Conservation (phyloP, 2,888 invertebrate species). For the Eristalis tenax region DNA sequence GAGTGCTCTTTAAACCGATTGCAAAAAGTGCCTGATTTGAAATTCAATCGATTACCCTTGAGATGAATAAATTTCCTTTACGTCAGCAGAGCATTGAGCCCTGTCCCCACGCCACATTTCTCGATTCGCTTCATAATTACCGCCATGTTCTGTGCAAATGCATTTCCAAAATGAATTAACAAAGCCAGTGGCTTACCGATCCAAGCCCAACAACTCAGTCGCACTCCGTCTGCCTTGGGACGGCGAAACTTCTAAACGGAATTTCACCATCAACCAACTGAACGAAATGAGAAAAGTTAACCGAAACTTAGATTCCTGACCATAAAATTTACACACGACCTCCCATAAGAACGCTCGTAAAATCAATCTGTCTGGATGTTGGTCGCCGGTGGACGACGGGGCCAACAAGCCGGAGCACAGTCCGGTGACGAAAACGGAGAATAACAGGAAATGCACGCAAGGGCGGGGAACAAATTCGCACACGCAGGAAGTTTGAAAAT, state of each 20-base stretch:
- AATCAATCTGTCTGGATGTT: slow-evolving; percentile 38
- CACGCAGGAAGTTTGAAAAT: slow-evolving; percentile 39
- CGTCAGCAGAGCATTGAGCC: no score
- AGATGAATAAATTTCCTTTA: no score
- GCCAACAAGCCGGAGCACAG: neutral
- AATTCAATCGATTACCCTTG: no score
- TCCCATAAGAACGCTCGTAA: slow-evolving; percentile 41
- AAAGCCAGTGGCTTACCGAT: neutral
- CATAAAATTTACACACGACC: slow-evolving; percentile 40
- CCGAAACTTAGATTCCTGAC: slow-evolving; percentile 16
- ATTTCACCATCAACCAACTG: slow-evolving; percentile 16
- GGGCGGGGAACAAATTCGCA: slow-evolving; percentile 1
- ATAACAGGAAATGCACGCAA: neutral
- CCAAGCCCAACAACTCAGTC: neutral
- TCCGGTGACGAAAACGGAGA: neutral
- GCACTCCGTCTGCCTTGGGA: no score
- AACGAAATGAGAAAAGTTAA: slow-evolving; percentile 45
- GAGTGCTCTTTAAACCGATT: no score
- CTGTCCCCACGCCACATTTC: no score
- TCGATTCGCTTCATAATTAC: no score
- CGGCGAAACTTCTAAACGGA: slow-evolving; percentile 13
- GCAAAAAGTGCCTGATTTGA: no score
- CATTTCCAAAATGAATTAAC: neutral
- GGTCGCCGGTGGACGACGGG: neutral
- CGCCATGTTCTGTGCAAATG: no score